Evolutionary conservation across 2,888 invertebrate species (phyloP).

Genomic region (Dysmachus trigonus): DNA sequence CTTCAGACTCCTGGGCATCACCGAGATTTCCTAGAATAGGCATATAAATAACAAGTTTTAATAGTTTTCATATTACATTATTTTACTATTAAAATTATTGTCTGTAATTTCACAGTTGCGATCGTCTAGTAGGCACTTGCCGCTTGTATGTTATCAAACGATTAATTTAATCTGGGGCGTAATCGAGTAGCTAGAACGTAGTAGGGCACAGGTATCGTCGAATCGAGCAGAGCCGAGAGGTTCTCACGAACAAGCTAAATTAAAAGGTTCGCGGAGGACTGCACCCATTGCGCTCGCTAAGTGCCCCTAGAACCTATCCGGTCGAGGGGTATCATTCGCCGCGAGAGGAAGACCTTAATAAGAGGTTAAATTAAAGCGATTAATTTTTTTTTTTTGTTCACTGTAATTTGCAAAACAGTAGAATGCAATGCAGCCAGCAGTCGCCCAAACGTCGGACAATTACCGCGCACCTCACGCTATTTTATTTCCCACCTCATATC

Average conservation of each 20-base stretch:
- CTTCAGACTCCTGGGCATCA: too few relatives aligned
- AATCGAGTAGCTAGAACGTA: not conserved
- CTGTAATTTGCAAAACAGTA: constrained; percentile 14
- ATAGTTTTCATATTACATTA: not conserved
- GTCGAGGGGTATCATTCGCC: not conserved
- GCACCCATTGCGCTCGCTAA: not conserved
- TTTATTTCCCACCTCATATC: constrained; percentile 36
- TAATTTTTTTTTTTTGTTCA: not conserved
- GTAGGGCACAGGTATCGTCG: not conserved
- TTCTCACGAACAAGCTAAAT: not conserved
- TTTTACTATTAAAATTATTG: not conserved
- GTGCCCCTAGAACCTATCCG: not conserved
- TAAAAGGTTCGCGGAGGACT: not conserved
- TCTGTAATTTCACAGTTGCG: not conserved
- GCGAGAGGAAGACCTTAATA: not conserved
- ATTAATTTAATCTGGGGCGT: not conserved
- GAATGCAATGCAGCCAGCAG: constrained; percentile 19
- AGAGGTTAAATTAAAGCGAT: constrained; percentile 21
- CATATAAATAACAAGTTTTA: not conserved
- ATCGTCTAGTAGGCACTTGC: not conserved
- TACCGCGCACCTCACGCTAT: constrained; percentile 25
- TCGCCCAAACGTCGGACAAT: constrained; percentile 20
- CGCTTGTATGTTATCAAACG: not conserved
- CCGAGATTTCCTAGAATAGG: too few relatives aligned
- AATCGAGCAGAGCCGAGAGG: not conserved